phyloP scores from a whole-genome alignment of 2,888 invertebrate genomes.

The Ochlodes sylvanus region DNA sequence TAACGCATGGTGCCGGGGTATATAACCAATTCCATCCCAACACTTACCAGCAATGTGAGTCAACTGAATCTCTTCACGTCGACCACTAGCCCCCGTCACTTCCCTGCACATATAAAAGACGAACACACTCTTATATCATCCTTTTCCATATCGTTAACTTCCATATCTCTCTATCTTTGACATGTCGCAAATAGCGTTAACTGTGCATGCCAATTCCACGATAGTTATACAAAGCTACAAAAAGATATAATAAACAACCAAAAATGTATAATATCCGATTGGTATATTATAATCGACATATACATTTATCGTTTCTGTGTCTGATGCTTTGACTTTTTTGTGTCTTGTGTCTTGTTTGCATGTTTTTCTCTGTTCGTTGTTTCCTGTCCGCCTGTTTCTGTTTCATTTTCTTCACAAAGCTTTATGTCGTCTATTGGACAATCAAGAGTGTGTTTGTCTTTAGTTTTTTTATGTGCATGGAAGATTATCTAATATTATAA shows the following conservation, averaged over 20 bases:
- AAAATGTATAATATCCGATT: constrained; percentile 53
- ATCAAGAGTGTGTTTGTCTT: constrained; percentile 83
- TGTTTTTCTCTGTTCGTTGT: constrained; percentile 51
- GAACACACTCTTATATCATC: constrained; percentile 80
- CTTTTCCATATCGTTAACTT: constrained; percentile 54
- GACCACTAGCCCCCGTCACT: constrained; percentile 58
- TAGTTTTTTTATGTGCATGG: constrained; percentile 84
- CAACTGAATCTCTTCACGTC: constrained; percentile 51
- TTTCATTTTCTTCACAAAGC: constrained; percentile 48
- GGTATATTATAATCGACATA: constrained; percentile 43
- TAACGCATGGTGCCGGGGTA: constrained; percentile 12
- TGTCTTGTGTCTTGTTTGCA: constrained; percentile 58
- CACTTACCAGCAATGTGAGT: constrained; percentile 56
- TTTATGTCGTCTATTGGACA: constrained; percentile 52
- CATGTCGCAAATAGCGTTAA: constrained; percentile 70
- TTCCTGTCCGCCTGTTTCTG: constrained; percentile 54
- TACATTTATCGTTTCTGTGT: constrained; percentile 45
- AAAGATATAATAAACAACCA: constrained; percentile 63
- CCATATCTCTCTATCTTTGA: constrained; percentile 56
- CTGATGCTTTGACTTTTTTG: constrained; percentile 46
- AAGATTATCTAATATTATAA: constrained; percentile 68
- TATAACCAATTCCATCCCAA: constrained; percentile 13
- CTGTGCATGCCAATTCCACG: constrained; percentile 80
- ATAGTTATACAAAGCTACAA: constrained; percentile 71
- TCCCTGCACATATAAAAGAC: constrained; percentile 85